Percentiles rank a stretch among this genome's conserved stretches.
Conservation (phyloP, 2,113 vertebrate species). For the Chloropsis cyanopogon region DNA sequence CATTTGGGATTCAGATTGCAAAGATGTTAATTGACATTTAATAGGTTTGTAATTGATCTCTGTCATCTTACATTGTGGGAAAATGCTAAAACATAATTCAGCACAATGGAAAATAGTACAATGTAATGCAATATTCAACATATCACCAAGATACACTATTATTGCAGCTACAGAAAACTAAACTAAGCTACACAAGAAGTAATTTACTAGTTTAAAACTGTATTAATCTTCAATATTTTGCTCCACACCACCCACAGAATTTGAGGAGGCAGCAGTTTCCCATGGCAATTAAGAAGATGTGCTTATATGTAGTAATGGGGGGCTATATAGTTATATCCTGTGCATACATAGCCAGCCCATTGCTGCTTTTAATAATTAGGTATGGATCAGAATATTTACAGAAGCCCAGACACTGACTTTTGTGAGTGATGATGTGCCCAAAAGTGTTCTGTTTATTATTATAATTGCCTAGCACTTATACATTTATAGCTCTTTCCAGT, state of each 20-base stretch:
- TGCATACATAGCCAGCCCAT: background rate
- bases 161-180: background rate
- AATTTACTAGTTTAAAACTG: background rate
- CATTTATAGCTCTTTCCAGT: background rate
- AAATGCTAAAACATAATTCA: conserved; percentile 43
- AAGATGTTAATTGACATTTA: conserved; percentile 71
- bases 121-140: conserved; percentile 51
- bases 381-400: background rate
- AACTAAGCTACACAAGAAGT: background rate
- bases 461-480: background rate
- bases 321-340: background rate
- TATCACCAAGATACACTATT: background rate
- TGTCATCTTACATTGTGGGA: conserved; percentile 38
- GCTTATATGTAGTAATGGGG: background rate
- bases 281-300: background rate
- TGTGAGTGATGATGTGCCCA: background rate
- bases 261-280: background rate
- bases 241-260: background rate
- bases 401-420: background rate
- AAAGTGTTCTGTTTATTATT: background rate
- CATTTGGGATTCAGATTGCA: conserved; percentile 66
- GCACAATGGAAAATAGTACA: conserved; percentile 7
- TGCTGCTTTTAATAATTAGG: background rate
- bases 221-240: conserved; percentile 6
- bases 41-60: conserved; percentile 69